Conservation (phyloP, 2,113 vertebrate genomes). For the Brachirus orientalis region DNA sequence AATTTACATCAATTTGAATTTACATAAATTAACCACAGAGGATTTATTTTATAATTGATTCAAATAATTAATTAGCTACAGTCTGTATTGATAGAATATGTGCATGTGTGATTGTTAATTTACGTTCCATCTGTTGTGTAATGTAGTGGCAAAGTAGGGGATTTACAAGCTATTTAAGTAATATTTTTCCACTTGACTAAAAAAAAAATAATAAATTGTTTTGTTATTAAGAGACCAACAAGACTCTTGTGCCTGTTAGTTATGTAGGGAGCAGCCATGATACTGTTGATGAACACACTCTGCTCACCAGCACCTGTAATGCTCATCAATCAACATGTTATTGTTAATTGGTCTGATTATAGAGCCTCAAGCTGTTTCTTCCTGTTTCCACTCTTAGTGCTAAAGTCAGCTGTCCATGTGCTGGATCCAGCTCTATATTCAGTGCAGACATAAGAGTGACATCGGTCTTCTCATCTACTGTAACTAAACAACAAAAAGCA, state of each 20-base stretch:
- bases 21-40: no score
- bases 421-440: not conserved
- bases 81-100: not conserved
- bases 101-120: not conserved
- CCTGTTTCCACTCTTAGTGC: not conserved
- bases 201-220: not conserved
- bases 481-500: no score
- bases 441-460: not conserved
- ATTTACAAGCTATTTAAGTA: not conserved
- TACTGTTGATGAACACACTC: not conserved
- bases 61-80: not conserved
- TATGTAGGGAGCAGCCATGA: not conserved
- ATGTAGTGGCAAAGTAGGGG: not conserved
- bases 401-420: not conserved
- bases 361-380: not conserved
- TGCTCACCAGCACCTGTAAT: not conserved
- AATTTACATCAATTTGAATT: not conserved
- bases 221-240: not conserved
- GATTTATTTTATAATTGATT: not conserved
- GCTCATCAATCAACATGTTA: not conserved
- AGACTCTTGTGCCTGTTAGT: not conserved
- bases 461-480: not conserved
- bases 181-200: not conserved
- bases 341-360: not conserved
- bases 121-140: not conserved